Evolutionary conservation across 2,113 vertebrate genomes (phyloP).

Genomic region (Coryphaenoides rupestris): DNA sequence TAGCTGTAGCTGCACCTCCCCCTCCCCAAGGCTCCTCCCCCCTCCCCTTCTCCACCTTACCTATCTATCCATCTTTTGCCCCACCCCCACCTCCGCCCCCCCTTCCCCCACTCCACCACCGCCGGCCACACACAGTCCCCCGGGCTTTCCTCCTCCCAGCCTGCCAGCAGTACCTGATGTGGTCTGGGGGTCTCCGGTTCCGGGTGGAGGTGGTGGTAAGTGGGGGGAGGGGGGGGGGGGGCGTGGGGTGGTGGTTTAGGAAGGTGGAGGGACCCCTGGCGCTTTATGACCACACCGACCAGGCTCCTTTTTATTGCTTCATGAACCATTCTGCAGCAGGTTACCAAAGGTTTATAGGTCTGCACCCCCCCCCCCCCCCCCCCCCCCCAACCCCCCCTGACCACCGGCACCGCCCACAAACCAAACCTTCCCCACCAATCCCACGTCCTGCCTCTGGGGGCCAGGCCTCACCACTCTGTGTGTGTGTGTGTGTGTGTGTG

Average conservation of each 20-base stretch:
- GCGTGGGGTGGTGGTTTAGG: too few species aligned
- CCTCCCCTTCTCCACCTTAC: not conserved
- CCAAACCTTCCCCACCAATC: too few species aligned
- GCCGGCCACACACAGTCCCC: not conserved
- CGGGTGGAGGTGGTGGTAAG: conserved; percentile 1
- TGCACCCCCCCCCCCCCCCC: not conserved
- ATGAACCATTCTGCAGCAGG: conserved; percentile 45
- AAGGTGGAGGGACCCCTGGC: conserved; percentile 20
- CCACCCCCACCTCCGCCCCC: too few species aligned
- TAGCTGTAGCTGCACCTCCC: too few species aligned
- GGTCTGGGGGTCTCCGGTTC: not conserved
- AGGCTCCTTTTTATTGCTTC: conserved; percentile 39
- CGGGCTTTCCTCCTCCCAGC: conserved; percentile 50
- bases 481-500: not conserved
- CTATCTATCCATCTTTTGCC: not conserved
- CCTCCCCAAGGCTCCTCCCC: not conserved
- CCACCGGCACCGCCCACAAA: too few species aligned
- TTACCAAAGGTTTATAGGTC: conserved; percentile 40
- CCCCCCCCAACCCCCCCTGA: too few species aligned
- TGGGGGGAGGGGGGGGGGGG: conserved; percentile 2
- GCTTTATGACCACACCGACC: conserved; percentile 49
- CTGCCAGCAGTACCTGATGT: not conserved
- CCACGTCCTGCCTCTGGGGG: not conserved
- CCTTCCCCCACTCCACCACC: not conserved
- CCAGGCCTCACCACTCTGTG: not conserved